phyloP scores from a whole-genome alignment of 1,140 invertebrate species.

The Aphaenogaster ashmeadi region DNA sequence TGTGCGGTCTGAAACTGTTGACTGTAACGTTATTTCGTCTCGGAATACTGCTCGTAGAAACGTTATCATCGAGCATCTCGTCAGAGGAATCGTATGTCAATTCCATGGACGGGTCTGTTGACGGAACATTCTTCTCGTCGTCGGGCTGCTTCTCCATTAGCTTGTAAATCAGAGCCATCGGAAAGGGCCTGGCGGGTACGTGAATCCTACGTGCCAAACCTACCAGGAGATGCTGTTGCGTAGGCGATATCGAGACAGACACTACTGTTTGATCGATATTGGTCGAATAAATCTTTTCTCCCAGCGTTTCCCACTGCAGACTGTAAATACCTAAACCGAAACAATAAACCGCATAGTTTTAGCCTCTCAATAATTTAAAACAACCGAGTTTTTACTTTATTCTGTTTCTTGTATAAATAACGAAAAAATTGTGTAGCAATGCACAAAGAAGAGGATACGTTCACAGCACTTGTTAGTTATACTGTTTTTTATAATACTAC shows the following conservation, averaged over 20 bases:
- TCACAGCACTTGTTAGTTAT: background rate
- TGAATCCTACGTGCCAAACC: slow-evolving; percentile 90
- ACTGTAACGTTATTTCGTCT: slow-evolving; percentile 33
- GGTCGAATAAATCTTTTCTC: slow-evolving; percentile 92
- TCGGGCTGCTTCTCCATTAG: slow-evolving; percentile 83
- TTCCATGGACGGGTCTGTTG: slow-evolving; percentile 28
- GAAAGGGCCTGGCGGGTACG: slow-evolving; percentile 85
- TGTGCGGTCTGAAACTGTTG: slow-evolving; percentile 45
- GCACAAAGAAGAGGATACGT: background rate
- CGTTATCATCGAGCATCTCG: slow-evolving; percentile 41
- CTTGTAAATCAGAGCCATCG: slow-evolving; percentile 91
- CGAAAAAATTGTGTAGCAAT: background rate
- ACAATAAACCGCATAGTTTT: background rate
- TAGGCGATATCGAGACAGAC: slow-evolving; percentile 94
- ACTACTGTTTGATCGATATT: slow-evolving; percentile 93
- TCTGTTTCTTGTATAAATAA: background rate
- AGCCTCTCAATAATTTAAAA: background rate
- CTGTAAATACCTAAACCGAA: slow-evolving; percentile 92
- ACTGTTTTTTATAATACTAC: background rate
- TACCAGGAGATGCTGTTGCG: slow-evolving; percentile 92
- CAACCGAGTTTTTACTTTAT: background rate
- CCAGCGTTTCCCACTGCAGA: slow-evolving; percentile 91
- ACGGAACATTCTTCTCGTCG: slow-evolving; percentile 50
- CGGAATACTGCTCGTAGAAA: slow-evolving; percentile 15
- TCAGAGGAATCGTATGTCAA: slow-evolving; percentile 41